Evolutionary conservation across 2,888 invertebrate species (phyloP), one percentile per base, ranked within the genome.

Genomic region (Scelioninae gen. 1): DNA sequence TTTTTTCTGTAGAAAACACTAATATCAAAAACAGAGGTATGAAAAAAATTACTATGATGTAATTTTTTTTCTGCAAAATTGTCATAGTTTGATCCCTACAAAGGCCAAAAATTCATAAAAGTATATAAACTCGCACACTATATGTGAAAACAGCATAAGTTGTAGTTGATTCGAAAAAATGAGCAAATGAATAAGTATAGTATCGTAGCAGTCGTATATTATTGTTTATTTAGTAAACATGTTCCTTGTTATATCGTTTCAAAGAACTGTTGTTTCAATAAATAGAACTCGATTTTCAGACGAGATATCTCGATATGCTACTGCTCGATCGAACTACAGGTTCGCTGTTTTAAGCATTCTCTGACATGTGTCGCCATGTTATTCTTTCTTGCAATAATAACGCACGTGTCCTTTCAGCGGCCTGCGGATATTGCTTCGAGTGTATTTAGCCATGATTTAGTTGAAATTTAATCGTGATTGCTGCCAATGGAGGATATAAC

Each of bases 351-450:
- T 40, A 62, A 80, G 76, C 62, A 45, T 68, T 69, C 53, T 16
- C 53, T 78, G 79, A 79, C 79, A 79, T 84, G 71, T 81, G 83
- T 84, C 83, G 74, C 81, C 80, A 68, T 81, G 84, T 84, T 84
- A 81, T 84, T 84, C 81, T 84, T 84, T 84, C 84, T 78, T 84
- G 81, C 78, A 84, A 84, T 84, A 84, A 84, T 84, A 84, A 71
- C 69, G 84, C 78, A 78, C 81, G 81, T 84, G 81, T 81, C 77
- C 74, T 77, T 83, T 80, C 83, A 75, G 29, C 69, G 65, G 63
- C 56, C 74, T 66, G 75, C 63, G 76, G 76, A 75, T 79, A 78
- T 78, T 75, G 82, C 76, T 62, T 55, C 34, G 71, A 65, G 71
- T 72, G 72, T 72, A 66, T 82, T 82, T 77, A 76, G 55, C 47